These are phyloP conservation scores for Acipenser oxyrinchus DNA, from an alignment of 2,797 vertebrate genomes.

Conservation along the genomic window DNA sequence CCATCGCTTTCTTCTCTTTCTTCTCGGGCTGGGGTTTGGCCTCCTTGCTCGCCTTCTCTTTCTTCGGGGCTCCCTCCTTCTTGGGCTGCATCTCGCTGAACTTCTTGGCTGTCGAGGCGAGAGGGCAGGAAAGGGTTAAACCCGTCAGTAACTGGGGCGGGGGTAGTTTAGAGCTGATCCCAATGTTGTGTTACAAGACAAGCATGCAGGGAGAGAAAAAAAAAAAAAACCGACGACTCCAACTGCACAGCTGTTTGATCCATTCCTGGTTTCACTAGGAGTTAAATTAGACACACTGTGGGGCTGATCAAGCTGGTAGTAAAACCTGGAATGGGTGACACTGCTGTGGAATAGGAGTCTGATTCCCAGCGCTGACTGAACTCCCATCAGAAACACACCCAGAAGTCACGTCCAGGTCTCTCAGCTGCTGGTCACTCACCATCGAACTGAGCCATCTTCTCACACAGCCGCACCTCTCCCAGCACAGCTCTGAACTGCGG, in stretches of 20 bases:
- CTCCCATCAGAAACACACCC: no score
- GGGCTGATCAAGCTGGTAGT: no score
- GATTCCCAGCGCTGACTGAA: no score
- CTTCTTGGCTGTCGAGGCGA: constrained; percentile 67
- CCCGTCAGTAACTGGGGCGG: background rate
- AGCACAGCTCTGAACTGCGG: constrained; percentile 80
- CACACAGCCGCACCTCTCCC: constrained; percentile 83
- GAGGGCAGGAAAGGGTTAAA: constrained; percentile 8
- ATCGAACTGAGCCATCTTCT: constrained; percentile 93
- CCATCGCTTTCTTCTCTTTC: constrained; percentile 70
- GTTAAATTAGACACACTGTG: no score
- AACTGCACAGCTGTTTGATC: no score
- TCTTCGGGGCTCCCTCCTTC: constrained; percentile 72
- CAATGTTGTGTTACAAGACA: background rate
- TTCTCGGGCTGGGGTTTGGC: constrained; percentile 49
- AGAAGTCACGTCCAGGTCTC: background rate
- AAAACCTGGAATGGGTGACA: no score
- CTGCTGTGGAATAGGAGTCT: no score
- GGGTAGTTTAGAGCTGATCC: constrained; percentile 14
- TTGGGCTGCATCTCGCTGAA: constrained; percentile 86
- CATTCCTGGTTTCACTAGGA: no score
- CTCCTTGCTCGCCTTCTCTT: constrained; percentile 73
- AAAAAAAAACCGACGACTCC: no score
- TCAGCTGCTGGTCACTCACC: constrained; percentile 47
- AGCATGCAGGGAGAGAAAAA: no score